These are phyloP conservation scores for Euplagia quadripunctaria DNA, from an alignment of 2,888 invertebrate species.

Conservation along the genomic window DNA sequence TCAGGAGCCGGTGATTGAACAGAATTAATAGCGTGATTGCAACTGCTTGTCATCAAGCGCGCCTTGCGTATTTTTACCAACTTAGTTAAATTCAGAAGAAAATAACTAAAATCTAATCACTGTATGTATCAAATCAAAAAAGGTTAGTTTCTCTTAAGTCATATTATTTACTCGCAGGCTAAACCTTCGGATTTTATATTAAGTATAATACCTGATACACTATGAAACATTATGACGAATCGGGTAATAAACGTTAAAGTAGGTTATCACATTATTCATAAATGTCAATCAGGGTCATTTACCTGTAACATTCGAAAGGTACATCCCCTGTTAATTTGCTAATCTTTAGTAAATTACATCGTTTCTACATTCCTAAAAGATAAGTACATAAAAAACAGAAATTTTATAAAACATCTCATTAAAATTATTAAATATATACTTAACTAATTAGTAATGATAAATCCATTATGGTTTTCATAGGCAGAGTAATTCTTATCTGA, in stretches of 20 bases:
- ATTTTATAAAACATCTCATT: no score
- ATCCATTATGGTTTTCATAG: no score
- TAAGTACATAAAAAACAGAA: not conserved
- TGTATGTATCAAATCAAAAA: no score
- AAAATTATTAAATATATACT: no score
- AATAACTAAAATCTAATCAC: not conserved
- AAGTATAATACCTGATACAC: not conserved
- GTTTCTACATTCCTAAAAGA: not conserved
- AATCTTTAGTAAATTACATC: not conserved
- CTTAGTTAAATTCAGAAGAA: not conserved
- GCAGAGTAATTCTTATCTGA: no score
- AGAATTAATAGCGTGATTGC: not conserved
- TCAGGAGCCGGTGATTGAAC: not conserved
- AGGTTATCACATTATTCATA: not conserved
- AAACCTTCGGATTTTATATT: not conserved
- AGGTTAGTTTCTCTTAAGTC: no score
- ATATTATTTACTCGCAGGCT: no score
- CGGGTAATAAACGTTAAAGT: not conserved
- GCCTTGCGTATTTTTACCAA: not conserved
- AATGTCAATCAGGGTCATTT: no score
- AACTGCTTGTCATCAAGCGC: not conserved
- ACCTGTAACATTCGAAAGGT: not conserved
- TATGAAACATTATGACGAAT: not conserved
- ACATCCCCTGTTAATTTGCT: slow-evolving; percentile 3
- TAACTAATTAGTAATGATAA: no score